Base-by-base conservation (phyloP, 2,113 vertebrate species). In the Sinocyclocheilus grahami region DNA sequence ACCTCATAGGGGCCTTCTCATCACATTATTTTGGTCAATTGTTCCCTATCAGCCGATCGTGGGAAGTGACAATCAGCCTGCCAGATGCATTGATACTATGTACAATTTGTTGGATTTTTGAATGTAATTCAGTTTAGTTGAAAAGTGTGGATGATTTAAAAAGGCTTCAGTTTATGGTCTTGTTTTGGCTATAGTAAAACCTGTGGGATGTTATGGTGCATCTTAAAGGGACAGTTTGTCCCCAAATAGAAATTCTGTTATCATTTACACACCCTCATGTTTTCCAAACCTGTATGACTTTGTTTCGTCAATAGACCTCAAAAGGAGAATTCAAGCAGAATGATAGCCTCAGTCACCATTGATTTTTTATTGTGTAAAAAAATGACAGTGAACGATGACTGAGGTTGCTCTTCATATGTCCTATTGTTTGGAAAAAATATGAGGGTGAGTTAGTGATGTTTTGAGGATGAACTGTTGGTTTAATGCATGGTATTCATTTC, bases 21-120 rank as follows among this genome's bases (percentile, higher is more conserved):
- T 82, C 79, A 82, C 79, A 80, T 79, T 48, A 82, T 27, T 27
- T 27, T 67, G 62, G 37, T 33, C 24, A 42, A 62, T 51, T 67
- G 79, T 82, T 67, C 33, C 53, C 1, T n/a, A 14, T 67, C 79
- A 48, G n/a, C 79, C 48, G 20, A 24, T 62, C 20, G 42, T 79
- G 53, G 77, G 77, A 60, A 60, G 22, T 80, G 6, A 24, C 58
- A 24, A 5, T 16, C 30, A 77, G 46, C 5, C 14, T 51, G 62
- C 4, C n/a, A 48, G 6, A 65, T 81, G 60, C 20, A 67, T 16
- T 30, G 39, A 12, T 65, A 3, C 2, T 24, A 2, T n/a, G n/a
- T 30, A 16, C 3, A 24, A 9, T 60, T 3, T 39, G 30, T 79
- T 18, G 9, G 6, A 37, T 74, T 24, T 46, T 24, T 46, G 1